Conservation (phyloP, 2,113 vertebrate species). For the Lynx canadensis region DNA sequence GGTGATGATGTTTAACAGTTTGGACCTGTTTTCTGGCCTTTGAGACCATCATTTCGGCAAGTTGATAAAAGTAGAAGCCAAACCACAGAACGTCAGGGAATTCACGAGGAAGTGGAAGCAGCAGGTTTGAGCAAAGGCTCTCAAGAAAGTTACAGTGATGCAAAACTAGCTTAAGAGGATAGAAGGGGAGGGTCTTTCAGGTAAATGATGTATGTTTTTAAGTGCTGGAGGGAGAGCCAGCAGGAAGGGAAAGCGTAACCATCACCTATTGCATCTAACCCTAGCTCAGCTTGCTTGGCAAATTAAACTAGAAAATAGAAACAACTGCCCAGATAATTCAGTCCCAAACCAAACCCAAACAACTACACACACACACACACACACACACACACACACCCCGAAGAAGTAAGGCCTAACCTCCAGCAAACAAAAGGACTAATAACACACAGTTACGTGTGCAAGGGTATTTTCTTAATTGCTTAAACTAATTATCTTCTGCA, state of each 20-base stretch:
- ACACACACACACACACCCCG: not conserved
- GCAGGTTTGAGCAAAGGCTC: not conserved
- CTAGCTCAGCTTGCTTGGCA: constrained; percentile 24
- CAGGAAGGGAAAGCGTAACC: not conserved
- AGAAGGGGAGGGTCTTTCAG: not conserved
- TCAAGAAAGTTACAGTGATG: not conserved
- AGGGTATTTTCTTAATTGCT: constrained; percentile 3
- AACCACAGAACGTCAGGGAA: not conserved
- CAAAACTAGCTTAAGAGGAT: not conserved
- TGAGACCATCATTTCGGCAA: not conserved
- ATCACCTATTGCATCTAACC: not conserved
- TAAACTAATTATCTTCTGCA: not conserved
- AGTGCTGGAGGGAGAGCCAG: not conserved
- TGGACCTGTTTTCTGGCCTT: not conserved
- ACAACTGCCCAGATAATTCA: not conserved
- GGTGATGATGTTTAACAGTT: not conserved
- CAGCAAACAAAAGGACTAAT: constrained; percentile 6
- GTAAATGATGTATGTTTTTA: not conserved
- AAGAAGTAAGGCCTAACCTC: constrained; percentile 12
- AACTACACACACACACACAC: not conserved
- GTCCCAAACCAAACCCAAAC: constrained; percentile 15
- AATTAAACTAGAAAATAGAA: constrained; percentile 57
- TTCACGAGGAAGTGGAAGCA: not conserved
- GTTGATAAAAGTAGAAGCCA: not conserved
- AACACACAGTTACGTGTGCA: not conserved